Percentiles rank a stretch among this genome's conserved stretches.
These are phyloP conservation scores for Protonibea diacanthus DNA, from an alignment of 2,797 vertebrate genomes.

Conservation along the genomic window DNA sequence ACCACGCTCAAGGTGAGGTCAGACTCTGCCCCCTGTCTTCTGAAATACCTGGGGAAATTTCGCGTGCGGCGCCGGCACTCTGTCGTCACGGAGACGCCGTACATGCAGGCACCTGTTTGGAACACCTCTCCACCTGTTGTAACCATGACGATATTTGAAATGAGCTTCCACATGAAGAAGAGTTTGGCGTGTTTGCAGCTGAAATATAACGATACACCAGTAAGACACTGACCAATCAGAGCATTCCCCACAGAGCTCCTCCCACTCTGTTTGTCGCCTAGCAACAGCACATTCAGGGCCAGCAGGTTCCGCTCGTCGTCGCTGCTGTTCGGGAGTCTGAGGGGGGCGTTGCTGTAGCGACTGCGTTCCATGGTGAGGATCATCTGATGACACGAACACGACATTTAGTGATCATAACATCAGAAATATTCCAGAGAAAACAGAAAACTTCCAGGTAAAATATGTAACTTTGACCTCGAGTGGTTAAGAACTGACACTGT, in stretches of 20 bases:
- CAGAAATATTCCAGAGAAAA: too few species aligned
- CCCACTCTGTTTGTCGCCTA: slow-evolving; percentile 87
- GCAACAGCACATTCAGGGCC: slow-evolving; percentile 85
- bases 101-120: slow-evolving; percentile 52
- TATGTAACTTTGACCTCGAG: too few species aligned
- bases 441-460: too few species aligned
- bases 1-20: slow-evolving; percentile 81
- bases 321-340: background rate
- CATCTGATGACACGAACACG: too few species aligned
- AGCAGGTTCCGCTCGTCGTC: slow-evolving; percentile 50
- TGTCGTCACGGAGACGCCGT: slow-evolving; percentile 75
- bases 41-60: slow-evolving; percentile 67
- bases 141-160: too few species aligned
- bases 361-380: rapidly evolving
- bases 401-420: too few species aligned
- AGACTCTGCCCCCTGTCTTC: slow-evolving; percentile 77
- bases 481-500: too few species aligned
- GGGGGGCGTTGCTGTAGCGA: background rate
- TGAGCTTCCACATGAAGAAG: too few species aligned
- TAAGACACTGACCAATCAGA: slow-evolving; percentile 80
- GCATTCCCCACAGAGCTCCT: slow-evolving; percentile 89
- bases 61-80: slow-evolving; percentile 72
- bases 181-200: too few species aligned
- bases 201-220: too few species aligned
- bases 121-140: slow-evolving; percentile 82